A percentile compares a stretch with the other conserved stretches of the same genome.
These are phyloP conservation scores for rabbit (Oryctolagus cuniculus) DNA, from an alignment of 2,113 vertebrate genomes.

Conservation along the genomic window mOryCun1.1 NC_091432.1:151420501-151421000, in stretches of 20 bases:
- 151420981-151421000: too few species aligned
- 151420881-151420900: slow-evolving; percentile 54
- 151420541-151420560: not conserved
- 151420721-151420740: not conserved
- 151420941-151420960: too few species aligned
- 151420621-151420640: slow-evolving; percentile 23
- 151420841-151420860: slow-evolving; percentile 57
- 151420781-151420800: slow-evolving; percentile 27
- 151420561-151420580: not conserved
- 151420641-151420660: slow-evolving; percentile 7
- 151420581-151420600: not conserved
- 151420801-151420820: slow-evolving; percentile 56
- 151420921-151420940: not conserved
- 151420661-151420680: slow-evolving; percentile 43
- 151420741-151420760: not conserved
- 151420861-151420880: not conserved
- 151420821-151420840: slow-evolving; percentile 41
- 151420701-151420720: not conserved
- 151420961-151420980: too few species aligned
- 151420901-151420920: not conserved
- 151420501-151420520: not conserved
- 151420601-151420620: not conserved
- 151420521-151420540: not conserved
- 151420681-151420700: slow-evolving; percentile 9
- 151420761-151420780: slow-evolving; percentile 63